Conservation (phyloP, 1,140 invertebrate genomes). For the Drosophila gunungcola region DNA sequence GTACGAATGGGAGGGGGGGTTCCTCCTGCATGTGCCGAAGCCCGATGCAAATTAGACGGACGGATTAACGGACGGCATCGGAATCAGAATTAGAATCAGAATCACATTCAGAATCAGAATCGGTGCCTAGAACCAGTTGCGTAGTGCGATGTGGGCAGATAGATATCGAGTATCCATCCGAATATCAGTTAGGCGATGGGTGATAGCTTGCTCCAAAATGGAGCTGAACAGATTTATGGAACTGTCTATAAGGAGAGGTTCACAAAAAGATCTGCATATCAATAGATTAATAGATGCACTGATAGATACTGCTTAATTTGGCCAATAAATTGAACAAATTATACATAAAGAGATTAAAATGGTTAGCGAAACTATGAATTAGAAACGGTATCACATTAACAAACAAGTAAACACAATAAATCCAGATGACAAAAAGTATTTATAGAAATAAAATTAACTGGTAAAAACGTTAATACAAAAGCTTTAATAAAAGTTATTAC, state of each 20-base stretch:
- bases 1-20: background rate
- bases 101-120: background rate
- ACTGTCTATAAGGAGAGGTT: slow-evolving; percentile 18
- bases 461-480: too few relatives aligned
- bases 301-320: slow-evolving; percentile 40
- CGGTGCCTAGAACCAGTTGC: slow-evolving; percentile 23
- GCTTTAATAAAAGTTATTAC: too few relatives aligned
- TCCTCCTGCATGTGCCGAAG: slow-evolving; percentile 17
- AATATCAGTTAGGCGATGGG: background rate
- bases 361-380: background rate
- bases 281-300: slow-evolving; percentile 44
- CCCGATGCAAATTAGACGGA: slow-evolving; percentile 38
- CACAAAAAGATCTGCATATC: slow-evolving; percentile 30
- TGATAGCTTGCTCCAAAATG: slow-evolving; percentile 8
- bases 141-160: slow-evolving; percentile 2
- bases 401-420: background rate
- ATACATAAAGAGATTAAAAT: background rate
- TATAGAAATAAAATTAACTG: too few relatives aligned
- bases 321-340: slow-evolving; percentile 25
- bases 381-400: slow-evolving; percentile 1
- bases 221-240: slow-evolving; percentile 31
- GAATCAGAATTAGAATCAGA: too few relatives aligned
- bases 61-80: slow-evolving; percentile 22
- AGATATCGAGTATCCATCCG: slow-evolving; percentile 1
- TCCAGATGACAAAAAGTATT: background rate